Evolutionary conservation across 1,140 invertebrate genomes (phyloP).

Genomic region (Brachionus manjavacas): DNA sequence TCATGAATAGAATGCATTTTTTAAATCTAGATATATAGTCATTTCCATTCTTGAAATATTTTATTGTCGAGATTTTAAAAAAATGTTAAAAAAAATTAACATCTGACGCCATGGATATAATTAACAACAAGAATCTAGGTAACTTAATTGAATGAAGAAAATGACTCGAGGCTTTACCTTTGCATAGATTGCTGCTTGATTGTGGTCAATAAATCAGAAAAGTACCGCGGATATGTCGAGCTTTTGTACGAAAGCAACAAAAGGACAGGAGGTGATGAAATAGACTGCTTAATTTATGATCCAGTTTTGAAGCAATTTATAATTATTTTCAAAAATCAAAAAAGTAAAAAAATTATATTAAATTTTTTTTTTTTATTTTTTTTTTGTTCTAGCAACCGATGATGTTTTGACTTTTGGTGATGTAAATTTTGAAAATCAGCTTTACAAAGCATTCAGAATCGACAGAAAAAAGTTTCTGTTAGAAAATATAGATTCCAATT

Average conservation of each 20-base stretch:
- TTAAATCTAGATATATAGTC: not conserved
- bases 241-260: constrained; percentile 25
- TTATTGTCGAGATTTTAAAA: not conserved
- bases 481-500: not conserved
- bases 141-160: not conserved
- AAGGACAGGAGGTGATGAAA: constrained; percentile 13
- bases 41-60: not conserved
- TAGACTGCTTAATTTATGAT: not conserved
- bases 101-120: not conserved
- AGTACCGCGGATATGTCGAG: not conserved
- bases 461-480: not conserved
- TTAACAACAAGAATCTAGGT: not conserved
- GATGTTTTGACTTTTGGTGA: not conserved
- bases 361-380: not conserved
- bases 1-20: not conserved
- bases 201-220: not conserved
- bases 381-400: not conserved
- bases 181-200: not conserved
- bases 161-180: not conserved
- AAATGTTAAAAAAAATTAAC: not conserved
- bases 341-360: not conserved
- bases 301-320: not conserved
- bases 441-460: not conserved
- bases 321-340: not conserved
- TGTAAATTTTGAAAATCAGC: not conserved